Base-by-base conservation (phyloP, 2,113 vertebrate species). In the Ammodramus savannarum region DNA sequence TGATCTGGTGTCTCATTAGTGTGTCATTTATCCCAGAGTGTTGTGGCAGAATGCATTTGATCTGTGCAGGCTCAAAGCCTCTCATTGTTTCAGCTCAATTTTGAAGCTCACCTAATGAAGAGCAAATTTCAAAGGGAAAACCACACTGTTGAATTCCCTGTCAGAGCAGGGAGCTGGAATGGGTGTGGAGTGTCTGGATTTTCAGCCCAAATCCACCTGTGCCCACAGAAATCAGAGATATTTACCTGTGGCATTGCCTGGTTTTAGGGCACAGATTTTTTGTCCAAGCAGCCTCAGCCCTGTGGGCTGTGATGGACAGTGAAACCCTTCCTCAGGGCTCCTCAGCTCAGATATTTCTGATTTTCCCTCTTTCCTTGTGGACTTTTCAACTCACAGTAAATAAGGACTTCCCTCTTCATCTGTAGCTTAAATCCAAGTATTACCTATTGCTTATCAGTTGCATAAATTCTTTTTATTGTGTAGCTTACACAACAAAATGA, bases 81-180 rank as follows among this genome's bases (percentile, higher is more conserved):
- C 49, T 79, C 27, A 11, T 93, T 94, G 93, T 94, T 89, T 76
- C 85, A 54, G 8, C 77, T 66, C 91, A 51, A 7, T 95, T 85
- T 76, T 54, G 58, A 46, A 68, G 66, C 71, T 91, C 26, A 87
- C 72, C 76, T 92, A 90, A 92, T 72, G 87, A 95, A 87, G 65
- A 91, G 29, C 54, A 49, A 14, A 87, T 96, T 94, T 87, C 91
- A 72, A 68, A 81, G 77, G 74, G 62, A 34, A 78, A 89, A 85
- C 11, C 8, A 12, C 0, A 2, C 52, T 19, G 16, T 62, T 79
- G 32, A 76, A 66, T 57, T 49, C 69, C 58, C 4, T 31, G 23
- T 58, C 71, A 58, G 44, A 46, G 3, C 1, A 76, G 62, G 65
- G 43, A 68, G 51, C 79, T 46, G 41, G 11, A 7, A 15, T 71